phyloP scores from a whole-genome alignment of 2,113 vertebrate species.

The Phaethon lepturus region DNA sequence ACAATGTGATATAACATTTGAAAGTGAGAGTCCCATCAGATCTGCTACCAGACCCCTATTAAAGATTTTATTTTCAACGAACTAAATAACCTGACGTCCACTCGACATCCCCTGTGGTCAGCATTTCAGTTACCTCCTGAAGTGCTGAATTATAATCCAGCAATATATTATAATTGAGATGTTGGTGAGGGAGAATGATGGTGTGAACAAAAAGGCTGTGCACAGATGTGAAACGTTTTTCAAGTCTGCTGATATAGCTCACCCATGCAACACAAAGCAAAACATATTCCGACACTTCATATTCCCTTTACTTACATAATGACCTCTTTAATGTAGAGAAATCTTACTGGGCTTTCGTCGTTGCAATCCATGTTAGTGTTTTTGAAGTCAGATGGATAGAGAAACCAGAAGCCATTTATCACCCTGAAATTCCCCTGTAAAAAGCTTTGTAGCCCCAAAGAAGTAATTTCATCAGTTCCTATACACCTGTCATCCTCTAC shows the following conservation, averaged over 20 bases:
- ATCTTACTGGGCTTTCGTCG: background rate
- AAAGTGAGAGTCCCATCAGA: background rate
- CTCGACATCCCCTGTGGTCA: background rate
- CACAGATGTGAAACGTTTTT: background rate
- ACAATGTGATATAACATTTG: background rate
- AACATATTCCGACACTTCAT: background rate
- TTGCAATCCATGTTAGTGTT: background rate
- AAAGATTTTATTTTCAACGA: conserved; percentile 9
- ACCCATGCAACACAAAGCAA: background rate
- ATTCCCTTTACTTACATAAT: background rate
- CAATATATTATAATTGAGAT: background rate
- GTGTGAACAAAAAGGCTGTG: background rate
- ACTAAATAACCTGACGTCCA: background rate
- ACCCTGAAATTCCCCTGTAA: background rate
- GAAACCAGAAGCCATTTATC: background rate
- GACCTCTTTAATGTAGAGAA: background rate
- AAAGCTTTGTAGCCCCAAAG: background rate
- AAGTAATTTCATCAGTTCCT: background rate
- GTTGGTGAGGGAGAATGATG: background rate
- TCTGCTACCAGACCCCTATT: background rate
- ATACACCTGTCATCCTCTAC: background rate
- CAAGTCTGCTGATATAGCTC: background rate
- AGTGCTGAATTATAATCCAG: background rate
- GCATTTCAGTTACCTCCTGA: background rate
- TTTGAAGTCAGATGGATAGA: background rate